Conservation (phyloP, 2,113 vertebrate genomes). For the Otolemur garnettii region DNA sequence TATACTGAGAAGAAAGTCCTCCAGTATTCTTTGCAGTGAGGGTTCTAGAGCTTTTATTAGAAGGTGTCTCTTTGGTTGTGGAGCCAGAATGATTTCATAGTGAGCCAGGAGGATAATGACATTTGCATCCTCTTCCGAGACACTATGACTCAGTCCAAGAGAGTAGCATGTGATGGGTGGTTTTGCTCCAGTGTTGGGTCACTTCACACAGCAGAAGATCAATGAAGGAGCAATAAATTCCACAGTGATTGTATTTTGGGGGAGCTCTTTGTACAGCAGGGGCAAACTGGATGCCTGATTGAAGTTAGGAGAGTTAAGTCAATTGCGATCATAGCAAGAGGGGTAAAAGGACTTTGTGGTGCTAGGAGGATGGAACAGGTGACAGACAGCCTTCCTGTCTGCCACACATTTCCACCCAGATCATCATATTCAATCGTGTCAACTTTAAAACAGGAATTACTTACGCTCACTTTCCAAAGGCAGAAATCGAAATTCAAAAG, state of each 20-base stretch:
- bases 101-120: background rate
- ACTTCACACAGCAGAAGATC: background rate
- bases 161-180: background rate
- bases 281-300: background rate
- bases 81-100: background rate
- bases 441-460: background rate
- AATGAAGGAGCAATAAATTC: background rate
- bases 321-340: background rate
- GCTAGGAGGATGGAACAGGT: background rate
- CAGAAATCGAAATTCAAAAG: constrained; percentile 7
- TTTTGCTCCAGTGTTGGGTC: background rate
- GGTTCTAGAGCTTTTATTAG: background rate
- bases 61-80: background rate
- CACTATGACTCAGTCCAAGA: background rate
- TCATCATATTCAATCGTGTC: background rate
- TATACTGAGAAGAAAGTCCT: background rate
- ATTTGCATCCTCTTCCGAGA: background rate
- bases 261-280: background rate
- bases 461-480: background rate
- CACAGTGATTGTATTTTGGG: background rate
- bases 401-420: background rate
- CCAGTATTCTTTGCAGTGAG: background rate
- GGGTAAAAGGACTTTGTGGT: background rate
- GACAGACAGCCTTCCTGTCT: background rate
- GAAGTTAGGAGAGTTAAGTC: background rate